Conservation (phyloP, 2,797 vertebrate genomes). For the Numenius phaeopus region DNA sequence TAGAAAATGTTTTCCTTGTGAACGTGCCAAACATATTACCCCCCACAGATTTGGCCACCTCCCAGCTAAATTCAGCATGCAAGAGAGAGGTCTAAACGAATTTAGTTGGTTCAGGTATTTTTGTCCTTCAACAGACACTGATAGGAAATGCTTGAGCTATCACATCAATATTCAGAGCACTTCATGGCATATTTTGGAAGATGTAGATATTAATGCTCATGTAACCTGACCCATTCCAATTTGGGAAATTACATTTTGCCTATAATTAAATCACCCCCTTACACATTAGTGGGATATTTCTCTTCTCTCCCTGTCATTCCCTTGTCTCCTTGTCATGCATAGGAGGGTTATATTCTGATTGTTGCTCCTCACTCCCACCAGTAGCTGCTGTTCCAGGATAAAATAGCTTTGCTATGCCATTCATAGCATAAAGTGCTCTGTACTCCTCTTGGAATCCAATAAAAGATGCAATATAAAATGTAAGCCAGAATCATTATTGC, state of each 20-base stretch:
- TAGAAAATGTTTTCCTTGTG: slow-evolving; percentile 52
- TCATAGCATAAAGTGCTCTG: slow-evolving; percentile 51
- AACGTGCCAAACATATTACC: slow-evolving; percentile 50
- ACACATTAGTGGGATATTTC: not conserved
- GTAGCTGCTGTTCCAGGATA: slow-evolving; percentile 64
- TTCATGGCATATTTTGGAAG: slow-evolving; percentile 40
- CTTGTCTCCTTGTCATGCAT: slow-evolving; percentile 41
- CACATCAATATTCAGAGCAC: slow-evolving; percentile 43
- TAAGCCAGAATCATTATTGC: slow-evolving; percentile 59
- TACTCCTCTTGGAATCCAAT: slow-evolving; percentile 51
- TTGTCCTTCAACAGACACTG: slow-evolving; percentile 42
- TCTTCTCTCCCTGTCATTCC: slow-evolving; percentile 50
- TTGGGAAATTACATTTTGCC: slow-evolving; percentile 58
- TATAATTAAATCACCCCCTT: slow-evolving; percentile 36
- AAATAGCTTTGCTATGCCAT: slow-evolving; percentile 56
- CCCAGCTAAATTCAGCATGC: slow-evolving; percentile 29
- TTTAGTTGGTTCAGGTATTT: slow-evolving; percentile 53
- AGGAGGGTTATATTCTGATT: slow-evolving; percentile 24
- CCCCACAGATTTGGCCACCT: slow-evolving; percentile 36
- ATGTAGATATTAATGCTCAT: slow-evolving; percentile 10
- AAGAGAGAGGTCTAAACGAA: slow-evolving; percentile 29
- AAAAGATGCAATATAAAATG: slow-evolving; percentile 55
- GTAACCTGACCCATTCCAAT: slow-evolving; percentile 53
- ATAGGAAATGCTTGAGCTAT: slow-evolving; percentile 19
- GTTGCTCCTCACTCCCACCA: slow-evolving; percentile 54